Percentiles rank a stretch among this genome's conserved stretches.
These are phyloP conservation scores for Lutjanus erythropterus DNA, from an alignment of 2,113 vertebrate genomes.

Conservation along the genomic window DNA sequence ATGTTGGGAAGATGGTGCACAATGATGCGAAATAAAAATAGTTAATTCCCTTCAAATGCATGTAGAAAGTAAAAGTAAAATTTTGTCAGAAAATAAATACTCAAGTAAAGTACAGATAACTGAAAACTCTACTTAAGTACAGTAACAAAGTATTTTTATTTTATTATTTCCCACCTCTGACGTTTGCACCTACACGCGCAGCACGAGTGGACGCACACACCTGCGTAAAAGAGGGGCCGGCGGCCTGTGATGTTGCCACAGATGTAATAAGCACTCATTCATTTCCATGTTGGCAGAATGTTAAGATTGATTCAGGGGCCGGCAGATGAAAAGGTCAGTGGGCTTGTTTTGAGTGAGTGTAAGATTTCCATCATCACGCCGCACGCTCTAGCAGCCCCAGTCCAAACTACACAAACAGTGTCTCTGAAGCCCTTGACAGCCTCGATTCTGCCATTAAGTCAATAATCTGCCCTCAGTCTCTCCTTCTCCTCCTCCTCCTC, in stretches of 20 bases:
- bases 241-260: slow-evolving; percentile 57
- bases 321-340: slow-evolving; percentile 74
- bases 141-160: too few relatives aligned
- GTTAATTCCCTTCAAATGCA: too few relatives aligned
- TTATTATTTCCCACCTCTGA: too few relatives aligned
- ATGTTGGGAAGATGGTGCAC: too few relatives aligned
- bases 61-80: too few relatives aligned
- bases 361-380: slow-evolving; percentile 80
- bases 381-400: slow-evolving; percentile 56
- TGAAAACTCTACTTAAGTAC: too few relatives aligned
- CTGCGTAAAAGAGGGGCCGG: slow-evolving; percentile 17
- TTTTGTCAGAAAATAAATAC: too few relatives aligned
- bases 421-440: slow-evolving; percentile 75
- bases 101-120: too few relatives aligned
- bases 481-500: slow-evolving; percentile 23
- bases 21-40: too few relatives aligned
- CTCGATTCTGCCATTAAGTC: slow-evolving; percentile 74
- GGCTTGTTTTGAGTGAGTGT: slow-evolving; percentile 79
- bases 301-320: slow-evolving; percentile 69
- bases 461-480: slow-evolving; percentile 68
- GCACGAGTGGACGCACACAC: slow-evolving; percentile 33
- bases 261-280: slow-evolving; percentile 74
- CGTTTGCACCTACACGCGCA: too few relatives aligned
- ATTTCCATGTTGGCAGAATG: slow-evolving; percentile 70
- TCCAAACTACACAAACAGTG: slow-evolving; percentile 78